phyloP scores from a whole-genome alignment of 2,797 vertebrate species.

The Artibeus lituratus region DNA sequence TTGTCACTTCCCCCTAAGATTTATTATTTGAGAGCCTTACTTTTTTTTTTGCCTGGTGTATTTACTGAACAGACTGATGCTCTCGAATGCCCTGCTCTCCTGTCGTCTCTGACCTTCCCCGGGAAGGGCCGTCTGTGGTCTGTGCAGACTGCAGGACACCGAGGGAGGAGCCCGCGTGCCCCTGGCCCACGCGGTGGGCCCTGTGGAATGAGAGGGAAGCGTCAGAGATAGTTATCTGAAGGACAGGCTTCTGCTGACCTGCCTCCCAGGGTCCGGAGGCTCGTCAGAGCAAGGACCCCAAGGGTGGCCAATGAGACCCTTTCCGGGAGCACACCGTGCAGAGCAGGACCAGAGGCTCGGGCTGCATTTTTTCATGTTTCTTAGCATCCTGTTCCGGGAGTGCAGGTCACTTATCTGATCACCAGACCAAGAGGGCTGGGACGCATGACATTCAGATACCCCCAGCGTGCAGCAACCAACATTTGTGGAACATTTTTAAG shows the following conservation, averaged over 20 bases:
- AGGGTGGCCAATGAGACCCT: neutral
- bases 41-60: neutral
- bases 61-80: neutral
- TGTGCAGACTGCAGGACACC: neutral
- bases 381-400: neutral
- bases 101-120: neutral
- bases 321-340: neutral
- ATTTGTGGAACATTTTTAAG: neutral
- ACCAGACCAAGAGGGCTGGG: neutral
- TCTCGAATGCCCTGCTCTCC: neutral
- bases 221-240: neutral
- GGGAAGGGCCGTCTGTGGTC: neutral
- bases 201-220: neutral
- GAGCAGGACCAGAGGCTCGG: neutral
- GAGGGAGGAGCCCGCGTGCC: neutral
- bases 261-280: neutral
- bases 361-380: neutral
- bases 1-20: neutral
- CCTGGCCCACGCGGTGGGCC: rapidly evolving
- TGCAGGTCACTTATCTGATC: neutral
- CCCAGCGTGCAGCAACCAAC: neutral
- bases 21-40: neutral
- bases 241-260: neutral
- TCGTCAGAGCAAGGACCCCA: neutral
- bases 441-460: neutral